Percentiles rank a stretch among this genome's conserved stretches.
Evolutionary conservation across 2,113 vertebrate genomes (phyloP).

Genomic region (Junco hyemalis): DNA sequence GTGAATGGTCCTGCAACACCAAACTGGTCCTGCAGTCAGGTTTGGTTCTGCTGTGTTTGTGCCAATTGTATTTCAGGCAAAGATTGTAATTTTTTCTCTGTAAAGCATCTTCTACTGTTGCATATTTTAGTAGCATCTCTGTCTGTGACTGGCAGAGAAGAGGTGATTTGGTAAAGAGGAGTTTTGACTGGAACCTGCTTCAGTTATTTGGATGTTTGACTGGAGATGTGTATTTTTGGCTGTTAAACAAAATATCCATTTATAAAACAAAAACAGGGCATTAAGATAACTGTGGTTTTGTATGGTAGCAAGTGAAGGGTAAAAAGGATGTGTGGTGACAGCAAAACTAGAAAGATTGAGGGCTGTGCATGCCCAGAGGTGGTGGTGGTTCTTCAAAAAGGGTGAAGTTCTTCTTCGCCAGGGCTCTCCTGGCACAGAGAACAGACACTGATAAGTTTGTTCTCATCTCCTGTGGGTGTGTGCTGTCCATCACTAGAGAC

Average conservation of each 20-base stretch:
- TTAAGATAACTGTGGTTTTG: not conserved
- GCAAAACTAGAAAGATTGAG: not conserved
- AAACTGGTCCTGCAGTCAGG: not conserved
- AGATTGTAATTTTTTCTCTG: not conserved
- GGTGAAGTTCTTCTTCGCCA: rapidly evolving
- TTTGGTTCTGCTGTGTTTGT: not conserved
- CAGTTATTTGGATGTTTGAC: not conserved
- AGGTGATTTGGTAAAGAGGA: not conserved
- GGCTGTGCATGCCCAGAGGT: rapidly evolving
- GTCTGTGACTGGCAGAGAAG: not conserved
- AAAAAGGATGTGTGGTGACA: rapidly evolving
- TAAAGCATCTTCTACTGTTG: not conserved
- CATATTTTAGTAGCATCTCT: not conserved
- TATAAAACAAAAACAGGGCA: not conserved
- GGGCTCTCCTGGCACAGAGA: rapidly evolving
- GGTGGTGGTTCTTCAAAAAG: rapidly evolving
- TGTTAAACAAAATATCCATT: not conserved
- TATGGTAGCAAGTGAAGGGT: not conserved
- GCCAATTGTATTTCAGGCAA: not conserved
- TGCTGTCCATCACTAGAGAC: not conserved
- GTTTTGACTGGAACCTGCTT: not conserved
- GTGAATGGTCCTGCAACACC: not conserved
- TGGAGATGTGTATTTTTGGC: not conserved
- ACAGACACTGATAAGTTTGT: not conserved
- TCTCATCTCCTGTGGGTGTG: not conserved